These are phyloP conservation scores for Corythornis cristatus DNA, from an alignment of 2,113 vertebrate genomes.

Conservation along the genomic window DNA sequence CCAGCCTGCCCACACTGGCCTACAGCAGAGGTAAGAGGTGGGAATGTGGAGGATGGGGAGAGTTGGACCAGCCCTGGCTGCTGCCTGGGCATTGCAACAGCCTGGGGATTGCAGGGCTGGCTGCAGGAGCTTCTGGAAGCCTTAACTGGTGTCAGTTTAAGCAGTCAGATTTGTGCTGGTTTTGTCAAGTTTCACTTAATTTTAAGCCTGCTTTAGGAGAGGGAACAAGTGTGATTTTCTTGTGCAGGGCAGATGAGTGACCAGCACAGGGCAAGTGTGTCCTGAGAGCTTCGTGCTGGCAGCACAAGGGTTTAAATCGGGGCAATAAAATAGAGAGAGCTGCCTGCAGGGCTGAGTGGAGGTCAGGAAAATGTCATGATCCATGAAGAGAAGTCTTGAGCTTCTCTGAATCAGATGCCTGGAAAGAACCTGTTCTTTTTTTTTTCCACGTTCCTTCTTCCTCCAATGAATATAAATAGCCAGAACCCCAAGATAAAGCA, in stretches of 20 bases:
- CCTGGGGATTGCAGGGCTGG: rapidly evolving
- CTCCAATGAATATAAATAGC: background rate
- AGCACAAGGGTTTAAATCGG: background rate
- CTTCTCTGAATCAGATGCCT: background rate
- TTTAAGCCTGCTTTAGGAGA: background rate
- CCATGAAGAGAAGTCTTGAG: background rate
- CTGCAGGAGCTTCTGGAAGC: rapidly evolving
- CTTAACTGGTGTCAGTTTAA: background rate
- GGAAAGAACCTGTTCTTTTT: background rate
- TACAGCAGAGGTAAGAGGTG: background rate
- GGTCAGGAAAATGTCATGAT: background rate
- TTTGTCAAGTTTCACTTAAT: rapidly evolving
- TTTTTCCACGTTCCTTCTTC: background rate
- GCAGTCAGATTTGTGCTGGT: rapidly evolving
- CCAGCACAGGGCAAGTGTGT: background rate
- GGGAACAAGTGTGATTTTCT: background rate
- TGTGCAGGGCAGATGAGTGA: background rate
- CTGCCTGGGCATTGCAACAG: rapidly evolving
- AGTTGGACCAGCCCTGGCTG: background rate
- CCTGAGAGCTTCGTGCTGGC: background rate
- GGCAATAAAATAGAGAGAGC: background rate
- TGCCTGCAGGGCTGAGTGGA: background rate
- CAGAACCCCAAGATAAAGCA: background rate
- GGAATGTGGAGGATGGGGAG: rapidly evolving
- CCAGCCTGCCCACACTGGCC: background rate